Conservation (phyloP, 2,113 vertebrate genomes). For the Sardina pilchardus region DNA sequence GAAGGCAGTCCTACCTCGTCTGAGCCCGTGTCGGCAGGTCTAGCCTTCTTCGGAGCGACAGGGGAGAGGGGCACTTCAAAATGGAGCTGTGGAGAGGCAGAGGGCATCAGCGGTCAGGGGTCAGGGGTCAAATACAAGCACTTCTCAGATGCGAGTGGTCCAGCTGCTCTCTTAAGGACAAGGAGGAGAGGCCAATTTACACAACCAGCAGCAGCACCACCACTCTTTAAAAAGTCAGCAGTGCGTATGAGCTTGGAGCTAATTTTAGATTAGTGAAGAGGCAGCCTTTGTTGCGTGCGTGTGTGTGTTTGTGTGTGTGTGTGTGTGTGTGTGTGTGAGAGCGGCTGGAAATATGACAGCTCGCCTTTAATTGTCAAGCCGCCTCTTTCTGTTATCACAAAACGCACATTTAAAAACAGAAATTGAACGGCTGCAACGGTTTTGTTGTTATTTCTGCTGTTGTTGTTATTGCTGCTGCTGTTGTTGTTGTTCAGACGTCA, state of each 20-base stretch:
- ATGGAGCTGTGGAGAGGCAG: slow-evolving; percentile 78
- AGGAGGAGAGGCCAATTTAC: neutral
- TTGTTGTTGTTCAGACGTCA: neutral
- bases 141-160: neutral
- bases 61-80: slow-evolving; percentile 96
- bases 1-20: slow-evolving; percentile 81
- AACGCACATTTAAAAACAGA: neutral
- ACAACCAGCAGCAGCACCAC: neutral
- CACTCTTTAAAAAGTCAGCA: neutral
- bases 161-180: neutral
- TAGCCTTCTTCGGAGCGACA: slow-evolving; percentile 95
- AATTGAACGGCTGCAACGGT: neutral
- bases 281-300: too few relatives aligned
- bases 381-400: neutral
- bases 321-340: neutral
- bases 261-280: neutral
- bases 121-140: slow-evolving; percentile 10
- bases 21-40: slow-evolving; percentile 91
- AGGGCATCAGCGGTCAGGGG: neutral
- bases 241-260: neutral
- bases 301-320: too few relatives aligned
- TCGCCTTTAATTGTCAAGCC: neutral
- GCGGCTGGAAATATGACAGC: neutral
- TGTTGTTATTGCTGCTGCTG: neutral
- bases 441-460: neutral